A percentile compares a stretch with the other conserved stretches of the same genome.
Evolutionary conservation across 2,113 vertebrate genomes (phyloP).

Genomic region (Genyomyrus donnyi): DNA sequence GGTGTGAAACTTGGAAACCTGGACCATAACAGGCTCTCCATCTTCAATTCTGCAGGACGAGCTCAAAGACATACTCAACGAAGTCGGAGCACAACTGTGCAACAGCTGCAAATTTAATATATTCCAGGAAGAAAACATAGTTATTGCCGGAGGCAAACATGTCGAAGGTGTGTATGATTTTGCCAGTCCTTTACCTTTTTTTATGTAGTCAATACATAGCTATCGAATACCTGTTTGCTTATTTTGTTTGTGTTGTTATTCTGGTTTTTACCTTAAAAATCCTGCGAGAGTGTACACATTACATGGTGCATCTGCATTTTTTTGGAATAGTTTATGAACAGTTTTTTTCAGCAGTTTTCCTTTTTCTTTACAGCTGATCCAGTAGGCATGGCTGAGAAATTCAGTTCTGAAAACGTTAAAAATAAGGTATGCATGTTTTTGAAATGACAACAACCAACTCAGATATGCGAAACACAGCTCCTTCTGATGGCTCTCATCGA

Average conservation of each 20-base stretch:
- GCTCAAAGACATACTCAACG: slow-evolving; percentile 18
- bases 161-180: slow-evolving; percentile 32
- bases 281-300: not conserved
- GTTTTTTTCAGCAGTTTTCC: not conserved
- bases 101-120: slow-evolving; percentile 35
- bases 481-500: not conserved
- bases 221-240: not conserved
- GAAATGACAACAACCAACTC: not conserved
- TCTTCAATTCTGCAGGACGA: slow-evolving; percentile 24
- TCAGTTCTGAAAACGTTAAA: slow-evolving; percentile 31
- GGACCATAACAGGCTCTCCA: not conserved
- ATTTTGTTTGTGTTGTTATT: not conserved
- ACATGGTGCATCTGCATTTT: not conserved
- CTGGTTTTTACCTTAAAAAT: not conserved
- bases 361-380: slow-evolving; percentile 26
- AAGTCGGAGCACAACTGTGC: slow-evolving; percentile 18
- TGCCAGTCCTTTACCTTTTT: not conserved
- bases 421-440: slow-evolving; percentile 30
- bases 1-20: not conserved
- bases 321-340: not conserved
- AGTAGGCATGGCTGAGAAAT: not conserved
- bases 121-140: slow-evolving; percentile 20
- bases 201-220: not conserved
- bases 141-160: slow-evolving; percentile 18
- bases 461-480: not conserved